Base-by-base conservation (phyloP, 2,797 vertebrate species). In the Cossypha niveicapilla region DNA sequence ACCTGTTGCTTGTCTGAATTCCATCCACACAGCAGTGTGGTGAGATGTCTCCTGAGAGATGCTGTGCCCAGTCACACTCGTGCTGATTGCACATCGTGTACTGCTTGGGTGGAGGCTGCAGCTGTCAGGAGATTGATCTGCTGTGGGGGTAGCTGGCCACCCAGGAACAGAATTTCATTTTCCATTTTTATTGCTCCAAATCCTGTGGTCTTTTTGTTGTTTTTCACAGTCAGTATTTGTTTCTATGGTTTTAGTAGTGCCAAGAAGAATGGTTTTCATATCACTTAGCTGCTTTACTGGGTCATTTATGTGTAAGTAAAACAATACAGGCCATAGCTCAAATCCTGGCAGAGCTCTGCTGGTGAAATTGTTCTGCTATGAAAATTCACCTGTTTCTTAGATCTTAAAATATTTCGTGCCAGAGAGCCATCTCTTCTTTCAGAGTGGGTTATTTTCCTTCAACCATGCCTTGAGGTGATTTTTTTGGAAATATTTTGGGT, bases 1-100 rank as follows among this genome's bases (percentile, higher is more conserved):
- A 23, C 11, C 27, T 54, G 42, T 66, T 79, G 67, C 30, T 70
- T 68, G 27, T 47, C 18, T 77, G 37, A 50, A 30, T 67, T 60
- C 23, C 39, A 39, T 17, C 6, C 28, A 13, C 24, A 9, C 4
- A 13, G 34, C 27, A 9, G 19, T 42, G 53, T 6, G 67, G 19
- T 56, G 24, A 32, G 13, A 8, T 10, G 9, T n/a, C 53, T 74
- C 32, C 61, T 57, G 44, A 48, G 65, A 44, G 60, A 35, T 14
- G 3, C 56, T 39, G 11, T 68, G 28, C 35, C 62, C 39, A 22
- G 61, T 34, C 23, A 50, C 54, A n/a, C 56, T 75, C 0, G 0
- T 35, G 67, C 48, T 4, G 18, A 74, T 87, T 50, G 37, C 1
- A 1, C 34, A 28, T 17, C 0, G 0, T 12, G 54, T 27, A 1